Evolutionary conservation across 1,140 invertebrate genomes (phyloP).

Genomic region (Araneus ventricosus): DNA sequence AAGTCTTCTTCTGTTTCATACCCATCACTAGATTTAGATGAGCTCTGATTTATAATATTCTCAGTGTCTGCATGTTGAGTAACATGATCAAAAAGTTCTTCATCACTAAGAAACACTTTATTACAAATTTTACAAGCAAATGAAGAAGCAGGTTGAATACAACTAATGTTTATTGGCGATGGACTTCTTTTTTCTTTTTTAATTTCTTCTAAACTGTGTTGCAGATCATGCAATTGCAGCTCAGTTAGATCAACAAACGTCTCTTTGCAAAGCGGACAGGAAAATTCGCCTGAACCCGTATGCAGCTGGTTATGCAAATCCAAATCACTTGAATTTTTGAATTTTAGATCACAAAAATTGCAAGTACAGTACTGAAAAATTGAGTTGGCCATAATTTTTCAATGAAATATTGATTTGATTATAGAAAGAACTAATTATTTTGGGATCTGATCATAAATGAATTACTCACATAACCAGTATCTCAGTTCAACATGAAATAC

Average conservation of each 20-base stretch:
- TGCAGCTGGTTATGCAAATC: slow-evolving; percentile 41
- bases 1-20: not conserved
- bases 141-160: not conserved
- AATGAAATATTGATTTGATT: not conserved
- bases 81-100: slow-evolving; percentile 34
- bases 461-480: too few species aligned
- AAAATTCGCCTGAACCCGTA: not conserved
- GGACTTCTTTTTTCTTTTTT: not conserved
- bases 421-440: not conserved
- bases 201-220: slow-evolving; percentile 39
- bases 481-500: not conserved
- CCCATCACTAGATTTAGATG: not conserved
- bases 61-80: not conserved
- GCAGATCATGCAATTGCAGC: slow-evolving; percentile 45
- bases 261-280: not conserved
- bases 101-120: slow-evolving; percentile 38
- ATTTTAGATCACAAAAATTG: slow-evolving; percentile 36
- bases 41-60: not conserved
- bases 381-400: not conserved
- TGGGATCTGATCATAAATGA: not conserved
- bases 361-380: not conserved
- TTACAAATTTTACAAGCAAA: slow-evolving; percentile 1
- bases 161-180: not conserved
- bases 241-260: slow-evolving; percentile 6
- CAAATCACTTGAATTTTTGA: not conserved